A percentile compares a stretch with the other conserved stretches of the same genome.
These are phyloP conservation scores for Myzus persicae DNA, from an alignment of 1,140 invertebrate genomes.

Conservation along the genomic window DNA sequence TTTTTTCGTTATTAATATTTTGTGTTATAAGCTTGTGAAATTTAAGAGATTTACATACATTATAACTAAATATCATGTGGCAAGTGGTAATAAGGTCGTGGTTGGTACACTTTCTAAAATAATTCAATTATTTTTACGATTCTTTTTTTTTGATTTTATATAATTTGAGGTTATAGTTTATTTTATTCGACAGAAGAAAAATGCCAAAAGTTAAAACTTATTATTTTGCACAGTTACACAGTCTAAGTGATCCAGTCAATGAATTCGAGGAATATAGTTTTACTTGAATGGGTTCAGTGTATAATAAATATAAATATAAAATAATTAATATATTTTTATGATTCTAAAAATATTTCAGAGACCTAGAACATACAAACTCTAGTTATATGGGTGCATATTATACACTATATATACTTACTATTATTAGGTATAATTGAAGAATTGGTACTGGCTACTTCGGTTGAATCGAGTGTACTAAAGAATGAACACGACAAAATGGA, in stretches of 20 bases:
- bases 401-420: too few relatives aligned
- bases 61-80: neutral
- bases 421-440: neutral
- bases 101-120: too few relatives aligned
- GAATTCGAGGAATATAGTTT: too few relatives aligned
- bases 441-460: neutral
- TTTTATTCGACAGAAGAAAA: neutral
- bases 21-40: neutral
- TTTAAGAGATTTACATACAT: neutral
- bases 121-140: neutral
- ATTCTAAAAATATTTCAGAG: too few relatives aligned
- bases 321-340: too few relatives aligned
- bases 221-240: neutral
- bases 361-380: neutral
- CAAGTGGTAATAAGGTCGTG: too few relatives aligned
- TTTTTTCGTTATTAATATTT: neutral
- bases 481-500: neutral
- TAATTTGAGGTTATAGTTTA: neutral
- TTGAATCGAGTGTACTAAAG: neutral
- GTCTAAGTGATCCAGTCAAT: too few relatives aligned
- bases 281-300: too few relatives aligned
- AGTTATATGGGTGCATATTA: neutral
- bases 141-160: neutral
- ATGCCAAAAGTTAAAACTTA: neutral
- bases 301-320: too few relatives aligned